Conservation (phyloP, 2,113 vertebrate species). For the Lanius collurio region DNA sequence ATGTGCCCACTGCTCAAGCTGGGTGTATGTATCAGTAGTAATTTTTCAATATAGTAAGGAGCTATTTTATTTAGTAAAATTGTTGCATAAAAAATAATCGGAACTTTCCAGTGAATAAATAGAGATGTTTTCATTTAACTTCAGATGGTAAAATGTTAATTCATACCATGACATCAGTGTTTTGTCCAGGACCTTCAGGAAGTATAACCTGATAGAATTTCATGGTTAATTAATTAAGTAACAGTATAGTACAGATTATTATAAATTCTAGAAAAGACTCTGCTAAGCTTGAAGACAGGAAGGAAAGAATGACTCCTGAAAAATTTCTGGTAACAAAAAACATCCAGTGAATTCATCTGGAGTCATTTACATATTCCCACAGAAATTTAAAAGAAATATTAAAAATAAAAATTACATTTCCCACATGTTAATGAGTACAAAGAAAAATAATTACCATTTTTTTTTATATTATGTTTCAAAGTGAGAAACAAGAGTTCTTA, state of each 20-base stretch:
- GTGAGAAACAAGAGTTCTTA: background rate
- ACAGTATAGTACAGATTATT: background rate
- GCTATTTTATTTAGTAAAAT: background rate
- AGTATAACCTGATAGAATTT: background rate
- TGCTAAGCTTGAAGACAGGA: background rate
- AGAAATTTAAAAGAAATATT: background rate
- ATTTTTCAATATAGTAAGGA: background rate
- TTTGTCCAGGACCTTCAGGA: background rate
- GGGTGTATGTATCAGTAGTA: background rate
- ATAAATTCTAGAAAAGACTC: background rate
- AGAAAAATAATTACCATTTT: background rate
- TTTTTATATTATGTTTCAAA: background rate
- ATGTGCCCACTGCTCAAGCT: background rate
- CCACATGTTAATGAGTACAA: background rate
- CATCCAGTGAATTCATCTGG: background rate
- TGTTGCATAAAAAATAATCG: background rate
- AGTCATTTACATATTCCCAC: background rate
- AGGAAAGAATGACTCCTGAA: background rate
- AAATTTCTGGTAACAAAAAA: background rate
- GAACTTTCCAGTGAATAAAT: background rate
- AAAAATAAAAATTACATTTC: background rate
- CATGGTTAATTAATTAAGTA: background rate
- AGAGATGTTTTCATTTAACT: background rate
- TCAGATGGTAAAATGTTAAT: background rate
- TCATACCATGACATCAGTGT: background rate